phyloP scores from a whole-genome alignment of 2,797 vertebrate species.

The Nasua narica region DNA sequence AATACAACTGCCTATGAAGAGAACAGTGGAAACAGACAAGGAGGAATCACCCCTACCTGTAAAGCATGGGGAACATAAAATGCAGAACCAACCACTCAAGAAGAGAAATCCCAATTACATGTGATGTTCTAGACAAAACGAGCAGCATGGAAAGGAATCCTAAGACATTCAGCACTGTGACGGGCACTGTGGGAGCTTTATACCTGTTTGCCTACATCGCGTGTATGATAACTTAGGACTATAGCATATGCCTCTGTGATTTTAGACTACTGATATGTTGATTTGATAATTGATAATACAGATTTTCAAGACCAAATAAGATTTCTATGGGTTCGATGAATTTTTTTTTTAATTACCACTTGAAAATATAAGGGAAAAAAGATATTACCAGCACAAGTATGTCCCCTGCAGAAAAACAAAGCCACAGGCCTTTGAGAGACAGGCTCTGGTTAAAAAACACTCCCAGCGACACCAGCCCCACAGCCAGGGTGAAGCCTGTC shows the following conservation, averaged over 20 bases:
- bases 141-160: background rate
- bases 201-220: background rate
- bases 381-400: background rate
- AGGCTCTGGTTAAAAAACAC: background rate
- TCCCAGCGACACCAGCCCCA: background rate
- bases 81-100: background rate
- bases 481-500: background rate
- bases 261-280: background rate
- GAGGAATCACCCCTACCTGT: background rate
- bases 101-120: background rate
- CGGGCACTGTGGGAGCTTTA: background rate
- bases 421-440: background rate
- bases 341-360: background rate
- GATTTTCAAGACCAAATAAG: slow-evolving; percentile 8
- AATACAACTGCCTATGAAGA: background rate
- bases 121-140: background rate
- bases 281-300: background rate
- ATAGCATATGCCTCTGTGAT: background rate
- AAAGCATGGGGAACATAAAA: background rate
- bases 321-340: background rate
- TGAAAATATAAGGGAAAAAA: slow-evolving; percentile 6
- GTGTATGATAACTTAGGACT: background rate
- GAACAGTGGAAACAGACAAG: background rate
- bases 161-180: background rate
- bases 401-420: background rate